These are phyloP conservation scores for Chelonia mydas DNA, from an alignment of 2,797 vertebrate genomes.

Conservation along the genomic window DNA sequence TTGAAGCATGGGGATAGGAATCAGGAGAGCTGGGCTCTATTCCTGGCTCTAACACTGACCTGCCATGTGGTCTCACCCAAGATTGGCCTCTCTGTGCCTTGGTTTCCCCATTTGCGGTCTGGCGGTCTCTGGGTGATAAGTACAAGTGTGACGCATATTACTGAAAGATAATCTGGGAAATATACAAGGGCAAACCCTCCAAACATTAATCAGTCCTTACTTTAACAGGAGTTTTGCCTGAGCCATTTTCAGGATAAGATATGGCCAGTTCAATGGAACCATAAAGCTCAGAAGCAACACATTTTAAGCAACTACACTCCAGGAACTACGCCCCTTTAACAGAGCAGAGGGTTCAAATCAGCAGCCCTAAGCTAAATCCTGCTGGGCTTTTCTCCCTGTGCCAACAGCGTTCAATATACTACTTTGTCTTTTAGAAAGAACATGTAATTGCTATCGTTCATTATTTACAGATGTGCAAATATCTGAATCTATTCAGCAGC, in stretches of 20 bases:
- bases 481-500: constrained; percentile 61
- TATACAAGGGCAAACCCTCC: constrained; percentile 11
- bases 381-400: constrained; percentile 54
- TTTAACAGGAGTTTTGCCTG: neutral
- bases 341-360: constrained; percentile 29
- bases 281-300: neutral
- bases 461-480: constrained; percentile 73
- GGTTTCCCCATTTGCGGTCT: neutral
- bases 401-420: constrained; percentile 64
- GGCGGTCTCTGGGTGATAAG: neutral
- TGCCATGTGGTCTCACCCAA: neutral
- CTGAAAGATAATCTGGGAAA: neutral
- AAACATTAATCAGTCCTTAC: neutral
- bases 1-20: neutral
- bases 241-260: neutral
- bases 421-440: constrained; percentile 62
- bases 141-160: neutral
- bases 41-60: neutral
- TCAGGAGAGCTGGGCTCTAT: neutral
- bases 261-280: neutral
- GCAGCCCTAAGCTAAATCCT: constrained; percentile 48
- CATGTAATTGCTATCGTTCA: constrained; percentile 54
- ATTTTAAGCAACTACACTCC: neutral
- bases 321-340: neutral
- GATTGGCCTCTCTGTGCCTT: neutral